A percentile compares a stretch with the other conserved stretches of the same genome.
phyloP scores from a whole-genome alignment of 2,888 invertebrate genomes.

The Hecatera dysodea region DNA sequence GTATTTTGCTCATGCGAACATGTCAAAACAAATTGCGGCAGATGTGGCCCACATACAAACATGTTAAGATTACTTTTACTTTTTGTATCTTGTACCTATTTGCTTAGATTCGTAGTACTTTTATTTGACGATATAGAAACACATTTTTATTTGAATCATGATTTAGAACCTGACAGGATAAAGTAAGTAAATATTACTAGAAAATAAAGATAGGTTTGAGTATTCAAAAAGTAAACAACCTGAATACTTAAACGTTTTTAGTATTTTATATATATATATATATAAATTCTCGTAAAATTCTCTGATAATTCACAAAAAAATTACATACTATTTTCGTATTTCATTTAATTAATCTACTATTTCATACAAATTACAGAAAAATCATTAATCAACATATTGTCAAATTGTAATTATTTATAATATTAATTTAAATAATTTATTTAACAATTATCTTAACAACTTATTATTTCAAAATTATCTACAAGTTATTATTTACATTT shows the following conservation, averaged over 20 bases:
- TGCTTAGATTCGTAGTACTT: neutral
- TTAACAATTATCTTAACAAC: conserved; percentile 38
- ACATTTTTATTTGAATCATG: conserved; percentile 23
- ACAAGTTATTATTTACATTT: conserved; percentile 56
- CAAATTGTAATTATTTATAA: conserved; percentile 50
- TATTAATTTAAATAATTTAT: conserved; percentile 44
- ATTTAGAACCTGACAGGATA: too few species aligned
- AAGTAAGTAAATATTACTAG: too few species aligned
- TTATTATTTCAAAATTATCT: conserved; percentile 37
- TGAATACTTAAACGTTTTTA: neutral
- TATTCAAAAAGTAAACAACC: neutral
- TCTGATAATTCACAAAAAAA: too few species aligned
- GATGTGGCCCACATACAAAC: conserved; percentile 11
- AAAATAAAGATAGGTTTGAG: neutral
- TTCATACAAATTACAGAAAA: conserved; percentile 39
- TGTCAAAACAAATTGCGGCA: conserved; percentile 19
- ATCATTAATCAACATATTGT: conserved; percentile 59
- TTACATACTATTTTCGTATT: too few species aligned
- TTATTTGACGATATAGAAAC: conserved; percentile 24
- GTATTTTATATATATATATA: too few species aligned
- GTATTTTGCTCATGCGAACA: conserved; percentile 1
- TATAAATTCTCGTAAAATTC: too few species aligned
- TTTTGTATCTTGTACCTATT: conserved; percentile 2
- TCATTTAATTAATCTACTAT: too few species aligned
- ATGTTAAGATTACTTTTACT: conserved; percentile 9